Base-by-base conservation (phyloP, 2,113 vertebrate genomes). In the Cepphus grylle region DNA sequence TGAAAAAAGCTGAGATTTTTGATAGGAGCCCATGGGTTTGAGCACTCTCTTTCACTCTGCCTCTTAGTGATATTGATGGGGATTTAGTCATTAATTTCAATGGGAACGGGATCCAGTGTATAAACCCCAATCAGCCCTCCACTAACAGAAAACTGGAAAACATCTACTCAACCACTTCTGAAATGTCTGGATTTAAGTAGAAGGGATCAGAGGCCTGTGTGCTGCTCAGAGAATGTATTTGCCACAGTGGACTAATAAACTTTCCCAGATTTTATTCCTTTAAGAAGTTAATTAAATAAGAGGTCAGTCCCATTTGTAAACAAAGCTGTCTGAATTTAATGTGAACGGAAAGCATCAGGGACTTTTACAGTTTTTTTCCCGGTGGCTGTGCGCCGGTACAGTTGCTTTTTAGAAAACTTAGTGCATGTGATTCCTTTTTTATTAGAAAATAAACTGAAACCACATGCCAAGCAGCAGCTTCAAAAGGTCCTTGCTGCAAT, bases 371-470 rank as follows among this genome's bases (percentile, higher is more conserved):
- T 55, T 86, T 86, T 89, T 74, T 73, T 9, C 45, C 50, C 81
- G 27, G 22, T 86, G 92, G 72, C 82, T 88, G 69, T 63, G 59
- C 22, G 72, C 79, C 0, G 6, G 66, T 69, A 63, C 30, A 42
- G 49, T 81, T 93, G 81, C 73, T 82, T 94, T 93, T 94, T 53
- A 94, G 84, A 97, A 82, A 87, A 43, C 34, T 49, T 74, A 45
- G 38, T 40, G 62, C 38, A 43, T 59, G 15, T 36, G 66, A 91
- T 85, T 72, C 26, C 69, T 76, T 83, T 65, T 97, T 95, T 93
- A 95, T 87, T 85, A 83, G 93, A 90, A 93, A 93, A 87, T 85
- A 95, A 96, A 93, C 42, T 67, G 61, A 93, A 95, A 93, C 85
- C 84, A 91, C 62, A 80, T 82, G 89, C 70, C 91, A 94, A 47